Base-by-base conservation (phyloP, 2,888 invertebrate species). In the Embidobia sp. region DNA sequence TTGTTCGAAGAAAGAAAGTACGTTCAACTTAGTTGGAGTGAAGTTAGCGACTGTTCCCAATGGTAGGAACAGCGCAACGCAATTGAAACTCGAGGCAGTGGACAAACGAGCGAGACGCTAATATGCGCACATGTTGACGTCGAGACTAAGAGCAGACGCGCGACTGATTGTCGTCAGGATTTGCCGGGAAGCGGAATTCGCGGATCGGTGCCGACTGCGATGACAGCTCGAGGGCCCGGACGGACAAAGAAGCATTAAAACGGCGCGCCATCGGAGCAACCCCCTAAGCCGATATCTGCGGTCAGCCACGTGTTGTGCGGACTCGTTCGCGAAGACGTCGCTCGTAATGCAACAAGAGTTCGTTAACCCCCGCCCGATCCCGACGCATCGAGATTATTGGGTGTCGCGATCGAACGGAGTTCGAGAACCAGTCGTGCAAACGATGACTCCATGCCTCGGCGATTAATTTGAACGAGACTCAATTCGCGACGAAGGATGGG, bases 341-440 rank as follows among this genome's bases (percentile, higher is more conserved):
- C 72, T 46, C 42, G 72, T 53, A 72, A 70, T 66, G 72, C 72
- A 64, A 64, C 77, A 57, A 73, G 73, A 78, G 80, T 80, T 80
- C 80, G 77, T 78, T 75, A 73, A 80, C 80, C 80, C 75, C 70
- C 69, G 64, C 35, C 66, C 77, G 77, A 80, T 80, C 77, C 69
- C 75, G 67, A 79, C 69, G 77, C 78, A 66, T 77, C 72, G 78
- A 79, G 80, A 79, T 80, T 79, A 80, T 78, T 80, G 78, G 77
- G 78, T 77, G 77, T 77, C 77, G 73, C 72, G 77, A 73, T 66
- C 57, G 77, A 63, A 72, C 61, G 48, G 72, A 66, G 61, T 61
- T 61, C 73, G 77, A 73, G 73, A 77, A 77, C 77, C 73, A 77
- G 77, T 77, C 77, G 77, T 61, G 67, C 63, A 77, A 77, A 73